Percentiles rank a stretch among this genome's conserved stretches.
These are phyloP conservation scores for Nomada fucata DNA, from an alignment of 2,888 invertebrate genomes.

Conservation along the genomic window DNA sequence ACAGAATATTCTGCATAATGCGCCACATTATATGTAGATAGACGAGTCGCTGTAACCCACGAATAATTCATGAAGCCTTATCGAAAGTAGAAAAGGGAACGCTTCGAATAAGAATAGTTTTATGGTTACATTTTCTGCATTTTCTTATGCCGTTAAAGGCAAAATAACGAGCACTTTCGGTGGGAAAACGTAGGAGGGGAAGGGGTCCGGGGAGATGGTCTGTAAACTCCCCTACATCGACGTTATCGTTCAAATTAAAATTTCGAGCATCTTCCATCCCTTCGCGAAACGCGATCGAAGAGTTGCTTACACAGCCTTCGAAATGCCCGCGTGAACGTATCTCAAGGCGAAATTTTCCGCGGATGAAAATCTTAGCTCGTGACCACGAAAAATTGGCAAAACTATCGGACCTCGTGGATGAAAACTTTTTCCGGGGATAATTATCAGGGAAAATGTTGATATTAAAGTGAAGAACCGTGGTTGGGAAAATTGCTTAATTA, in stretches of 20 bases:
- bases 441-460: conserved; percentile 2
- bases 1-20: no score
- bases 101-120: neutral
- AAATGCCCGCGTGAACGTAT: neutral
- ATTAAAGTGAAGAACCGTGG: neutral
- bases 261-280: neutral
- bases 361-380: neutral
- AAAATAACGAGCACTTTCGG: conserved; percentile 22
- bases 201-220: neutral
- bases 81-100: neutral
- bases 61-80: conserved; percentile 35
- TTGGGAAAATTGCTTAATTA: neutral
- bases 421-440: neutral
- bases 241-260: neutral
- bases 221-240: neutral
- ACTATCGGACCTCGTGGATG: neutral
- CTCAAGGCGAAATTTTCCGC: neutral
- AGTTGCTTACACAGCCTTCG: neutral
- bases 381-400: neutral
- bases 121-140: neutral
- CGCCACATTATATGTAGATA: neutral
- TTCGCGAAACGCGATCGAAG: neutral
- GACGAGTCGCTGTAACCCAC: neutral
- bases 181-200: neutral
- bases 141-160: conserved; percentile 11